Evolutionary conservation across 2,888 invertebrate genomes (phyloP).

Genomic region (Trilocha varians): DNA sequence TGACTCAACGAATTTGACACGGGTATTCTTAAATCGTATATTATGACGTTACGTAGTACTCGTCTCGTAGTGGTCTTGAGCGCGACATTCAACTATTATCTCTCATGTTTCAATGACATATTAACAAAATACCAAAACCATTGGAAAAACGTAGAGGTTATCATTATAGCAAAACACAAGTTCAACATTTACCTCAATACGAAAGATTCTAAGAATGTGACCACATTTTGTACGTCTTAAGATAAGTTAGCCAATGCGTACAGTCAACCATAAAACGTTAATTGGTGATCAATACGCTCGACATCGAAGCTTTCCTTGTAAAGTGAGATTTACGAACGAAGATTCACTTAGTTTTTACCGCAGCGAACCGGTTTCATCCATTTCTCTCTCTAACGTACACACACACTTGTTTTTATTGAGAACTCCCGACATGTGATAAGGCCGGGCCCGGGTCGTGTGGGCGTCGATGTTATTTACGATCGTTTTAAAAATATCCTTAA

Average conservation of each 20-base stretch:
- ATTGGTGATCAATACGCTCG: constrained; percentile 26
- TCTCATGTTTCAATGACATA: background rate
- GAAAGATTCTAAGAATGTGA: background rate
- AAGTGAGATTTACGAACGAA: constrained; percentile 8
- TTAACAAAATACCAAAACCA: background rate
- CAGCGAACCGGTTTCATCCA: constrained; percentile 3
- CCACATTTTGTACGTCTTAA: too few species aligned
- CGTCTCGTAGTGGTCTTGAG: background rate
- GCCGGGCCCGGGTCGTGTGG: background rate
- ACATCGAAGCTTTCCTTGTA: constrained; percentile 25
- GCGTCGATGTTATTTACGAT: background rate
- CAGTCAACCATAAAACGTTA: constrained; percentile 25
- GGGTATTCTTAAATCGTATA: background rate
- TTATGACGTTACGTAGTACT: background rate
- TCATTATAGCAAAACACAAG: background rate
- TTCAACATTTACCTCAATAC: background rate
- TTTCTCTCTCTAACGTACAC: background rate
- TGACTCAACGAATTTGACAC: background rate
- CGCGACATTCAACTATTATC: background rate
- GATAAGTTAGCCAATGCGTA: constrained; percentile 7
- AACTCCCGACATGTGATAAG: background rate
- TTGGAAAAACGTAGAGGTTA: background rate
- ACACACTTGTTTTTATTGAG: background rate
- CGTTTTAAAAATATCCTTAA: background rate
- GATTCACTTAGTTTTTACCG: constrained; percentile 11